These are phyloP conservation scores for Daboia siamensis DNA, from an alignment of 2,113 vertebrate species.

Conservation along the genomic window DNA sequence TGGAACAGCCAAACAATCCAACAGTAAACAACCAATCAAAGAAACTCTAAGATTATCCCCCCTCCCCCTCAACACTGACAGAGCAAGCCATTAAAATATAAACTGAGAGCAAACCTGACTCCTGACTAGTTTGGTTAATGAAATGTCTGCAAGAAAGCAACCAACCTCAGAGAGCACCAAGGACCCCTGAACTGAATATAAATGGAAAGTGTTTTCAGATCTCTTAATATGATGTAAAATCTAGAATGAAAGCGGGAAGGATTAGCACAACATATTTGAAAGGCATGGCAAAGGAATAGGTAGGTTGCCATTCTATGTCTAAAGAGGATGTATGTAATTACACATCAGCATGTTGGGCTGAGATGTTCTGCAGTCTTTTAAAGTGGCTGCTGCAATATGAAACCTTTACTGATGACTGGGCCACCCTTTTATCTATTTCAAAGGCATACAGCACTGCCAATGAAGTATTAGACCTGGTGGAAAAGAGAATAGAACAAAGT, in stretches of 20 bases:
- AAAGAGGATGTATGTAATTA: not conserved
- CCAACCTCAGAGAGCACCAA: not conserved
- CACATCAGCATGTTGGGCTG: too few relatives aligned
- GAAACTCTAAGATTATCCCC: not conserved
- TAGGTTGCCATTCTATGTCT: not conserved
- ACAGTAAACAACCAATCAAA: not conserved
- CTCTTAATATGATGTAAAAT: not conserved
- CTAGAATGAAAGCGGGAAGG: not conserved
- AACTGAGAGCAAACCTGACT: not conserved
- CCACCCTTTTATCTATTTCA: not conserved
- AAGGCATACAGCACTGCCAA: too few relatives aligned
- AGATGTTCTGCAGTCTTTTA: not conserved
- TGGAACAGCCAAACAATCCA: not conserved
- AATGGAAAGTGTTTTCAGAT: not conserved
- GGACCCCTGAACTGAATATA: not conserved
- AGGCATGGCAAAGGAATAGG: not conserved
- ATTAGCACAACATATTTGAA: not conserved
- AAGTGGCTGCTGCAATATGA: not conserved
- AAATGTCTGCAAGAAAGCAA: not conserved
- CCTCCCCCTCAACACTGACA: not conserved
- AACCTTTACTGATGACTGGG: not conserved
- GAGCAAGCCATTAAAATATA: not conserved
- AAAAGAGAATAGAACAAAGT: too few relatives aligned
- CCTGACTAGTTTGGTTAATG: not conserved
- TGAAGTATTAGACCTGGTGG: too few relatives aligned